Base-by-base conservation (phyloP, 1,140 invertebrate species). In the Caenorhabditis brenneri region DNA sequence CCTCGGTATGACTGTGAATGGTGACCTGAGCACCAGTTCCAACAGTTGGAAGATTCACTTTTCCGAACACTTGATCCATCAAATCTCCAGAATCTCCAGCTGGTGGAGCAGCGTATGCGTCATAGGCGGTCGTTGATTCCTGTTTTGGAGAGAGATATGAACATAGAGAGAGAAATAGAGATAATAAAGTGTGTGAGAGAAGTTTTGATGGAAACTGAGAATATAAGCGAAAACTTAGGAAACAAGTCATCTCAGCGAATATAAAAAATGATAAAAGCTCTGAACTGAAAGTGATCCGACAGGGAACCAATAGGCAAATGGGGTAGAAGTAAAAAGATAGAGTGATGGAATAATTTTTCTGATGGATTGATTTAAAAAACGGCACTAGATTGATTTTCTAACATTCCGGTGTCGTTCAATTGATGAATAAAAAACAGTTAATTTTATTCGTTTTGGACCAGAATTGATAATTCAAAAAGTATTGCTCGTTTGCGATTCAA, bases 1-100 rank as follows among this genome's bases (percentile, higher is more conserved):
- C 65, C 24, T 74, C 36, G 24, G 65, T 74, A 24, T 74, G 65
- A 74, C 65, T 74, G 12, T 31, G n/a, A 22, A 74, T 74, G 22
- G 36, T 74, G n/a, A 74, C 65, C 4, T n/a, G 29, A 10, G n/a
- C n/a, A n/a, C n/a, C n/a, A n/a, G 33, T 65, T 36, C 33, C 58
- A n/a, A 65, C 58, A 39, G 58, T 48, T 1, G 87, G 58, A 55
- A 82, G 84, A 53, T 49, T 42, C 22, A 87, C 80, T 33, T 46
- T 48, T 31, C 33, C 48, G 53, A 88, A 88, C 0, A 88, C 87
- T 60, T 88, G 51, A 31, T 86, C 87, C 58, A 88, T 80, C 12
- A 88, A 39, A 80, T 88, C 87, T 31, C 36, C 31, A n/a, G 55
- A 53, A 6, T 58, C 22, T 48, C 36, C 65, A 48, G 51, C 65